A percentile compares a stretch with the other conserved stretches of the same genome.
These are phyloP conservation scores for Deilephila porcellus DNA, from an alignment of 2,888 invertebrate genomes.

Conservation along the genomic window DNA sequence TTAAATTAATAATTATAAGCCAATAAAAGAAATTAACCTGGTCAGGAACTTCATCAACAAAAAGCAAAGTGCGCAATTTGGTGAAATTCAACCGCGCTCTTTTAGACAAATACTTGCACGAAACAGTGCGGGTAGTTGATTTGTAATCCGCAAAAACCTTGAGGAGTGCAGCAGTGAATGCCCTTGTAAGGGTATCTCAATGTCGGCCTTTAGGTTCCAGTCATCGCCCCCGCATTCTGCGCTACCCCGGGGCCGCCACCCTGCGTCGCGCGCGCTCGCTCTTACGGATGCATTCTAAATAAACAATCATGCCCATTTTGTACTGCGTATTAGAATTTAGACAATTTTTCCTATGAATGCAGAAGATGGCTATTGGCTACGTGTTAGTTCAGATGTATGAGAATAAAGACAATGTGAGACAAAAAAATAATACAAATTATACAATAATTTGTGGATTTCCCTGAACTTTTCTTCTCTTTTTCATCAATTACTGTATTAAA, in stretches of 20 bases:
- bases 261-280: slow-evolving; percentile 40
- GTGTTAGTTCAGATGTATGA: too few relatives aligned
- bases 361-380: too few relatives aligned
- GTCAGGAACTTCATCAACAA: background rate
- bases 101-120: slow-evolving; percentile 4
- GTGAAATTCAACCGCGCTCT: background rate
- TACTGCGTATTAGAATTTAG: background rate
- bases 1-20: too few relatives aligned
- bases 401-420: too few relatives aligned
- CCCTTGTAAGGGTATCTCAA: slow-evolving; percentile 80
- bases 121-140: slow-evolving; percentile 37
- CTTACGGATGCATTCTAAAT: slow-evolving; percentile 59
- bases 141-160: slow-evolving; percentile 51
- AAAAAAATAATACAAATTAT: too few relatives aligned
- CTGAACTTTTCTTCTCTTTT: too few relatives aligned
- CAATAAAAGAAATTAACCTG: too few relatives aligned
- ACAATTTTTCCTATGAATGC: background rate
- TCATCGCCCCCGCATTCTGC: slow-evolving; percentile 77
- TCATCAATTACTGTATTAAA: too few relatives aligned
- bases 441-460: too few relatives aligned
- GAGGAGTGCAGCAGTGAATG: slow-evolving; percentile 76
- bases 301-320: slow-evolving; percentile 50
- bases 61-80: background rate
- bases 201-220: slow-evolving; percentile 77
- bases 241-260: slow-evolving; percentile 53